A percentile compares a stretch with the other conserved stretches of the same genome.
phyloP scores from a whole-genome alignment of 2,797 vertebrate species.

The Anguilla obscura region DNA sequence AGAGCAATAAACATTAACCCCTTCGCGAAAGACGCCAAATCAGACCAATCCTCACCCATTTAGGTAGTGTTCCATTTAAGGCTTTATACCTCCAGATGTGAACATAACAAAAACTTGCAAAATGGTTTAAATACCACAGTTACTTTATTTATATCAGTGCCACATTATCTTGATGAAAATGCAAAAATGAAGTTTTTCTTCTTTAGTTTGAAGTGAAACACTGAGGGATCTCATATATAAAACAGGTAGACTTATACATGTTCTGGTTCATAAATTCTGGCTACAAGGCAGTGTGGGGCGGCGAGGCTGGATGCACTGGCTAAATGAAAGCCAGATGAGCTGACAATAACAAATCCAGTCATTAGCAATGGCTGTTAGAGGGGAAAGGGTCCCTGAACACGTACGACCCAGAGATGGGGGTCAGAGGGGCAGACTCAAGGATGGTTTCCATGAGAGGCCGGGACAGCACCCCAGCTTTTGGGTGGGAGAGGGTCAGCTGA shows the following conservation, averaged over 20 bases:
- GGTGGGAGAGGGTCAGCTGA: not conserved
- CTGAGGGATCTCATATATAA: too few species aligned
- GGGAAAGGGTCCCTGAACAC: slow-evolving; percentile 21
- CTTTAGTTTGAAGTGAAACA: too few species aligned
- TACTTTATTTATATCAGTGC: too few species aligned
- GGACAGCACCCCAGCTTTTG: not conserved
- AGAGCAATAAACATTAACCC: slow-evolving; percentile 72
- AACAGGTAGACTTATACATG: too few species aligned
- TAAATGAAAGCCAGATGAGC: slow-evolving; percentile 51
- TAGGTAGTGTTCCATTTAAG: too few species aligned
- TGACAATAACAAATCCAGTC: slow-evolving; percentile 46
- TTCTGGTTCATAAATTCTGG: too few species aligned
- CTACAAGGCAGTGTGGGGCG: not conserved
- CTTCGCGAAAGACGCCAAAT: not conserved
- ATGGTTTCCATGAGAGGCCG: slow-evolving; percentile 17
- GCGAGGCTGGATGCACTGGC: not conserved
- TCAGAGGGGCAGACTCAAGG: slow-evolving; percentile 11
- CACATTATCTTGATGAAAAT: too few species aligned
- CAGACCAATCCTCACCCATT: too few species aligned
- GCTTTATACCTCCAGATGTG: too few species aligned
- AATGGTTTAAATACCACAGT: too few species aligned
- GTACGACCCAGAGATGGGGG: slow-evolving; percentile 3
- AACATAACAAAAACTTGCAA: too few species aligned
- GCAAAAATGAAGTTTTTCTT: too few species aligned
- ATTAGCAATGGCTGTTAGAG: slow-evolving; percentile 35